These are phyloP conservation scores for Hoplostethus atlanticus DNA, from an alignment of 2,797 vertebrate species.

Conservation along the genomic window DNA sequence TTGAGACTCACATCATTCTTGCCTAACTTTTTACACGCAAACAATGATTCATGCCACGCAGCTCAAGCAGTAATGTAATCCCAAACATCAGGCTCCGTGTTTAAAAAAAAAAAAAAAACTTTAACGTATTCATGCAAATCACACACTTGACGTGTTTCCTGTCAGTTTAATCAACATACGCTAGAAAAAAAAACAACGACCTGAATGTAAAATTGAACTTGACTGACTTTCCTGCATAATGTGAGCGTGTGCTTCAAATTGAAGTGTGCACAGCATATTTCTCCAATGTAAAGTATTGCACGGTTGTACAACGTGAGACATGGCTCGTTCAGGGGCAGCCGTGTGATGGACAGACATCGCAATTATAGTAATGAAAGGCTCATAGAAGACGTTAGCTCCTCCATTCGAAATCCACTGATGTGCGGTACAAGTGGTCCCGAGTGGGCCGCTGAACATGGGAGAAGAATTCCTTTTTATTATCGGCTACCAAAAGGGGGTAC, in stretches of 20 bases:
- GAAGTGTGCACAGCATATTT: constrained; percentile 45
- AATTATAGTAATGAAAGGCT: constrained; percentile 81
- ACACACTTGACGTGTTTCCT: not conserved
- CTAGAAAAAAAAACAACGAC: not conserved
- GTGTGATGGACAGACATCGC: constrained; percentile 76
- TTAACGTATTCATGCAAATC: constrained; percentile 2
- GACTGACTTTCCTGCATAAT: constrained; percentile 28
- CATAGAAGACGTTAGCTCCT: constrained; percentile 59
- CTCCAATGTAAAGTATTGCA: constrained; percentile 42
- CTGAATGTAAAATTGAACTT: constrained; percentile 7
- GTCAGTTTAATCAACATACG: constrained; percentile 15
- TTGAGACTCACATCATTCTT: too few species aligned
- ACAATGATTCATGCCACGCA: too few species aligned
- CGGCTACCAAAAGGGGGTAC: constrained; percentile 50
- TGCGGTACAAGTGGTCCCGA: constrained; percentile 54
- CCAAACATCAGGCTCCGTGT: not conserved
- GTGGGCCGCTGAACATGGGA: constrained; percentile 53
- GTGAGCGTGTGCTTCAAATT: constrained; percentile 33
- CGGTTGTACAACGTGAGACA: constrained; percentile 54
- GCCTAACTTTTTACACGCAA: too few species aligned
- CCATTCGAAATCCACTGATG: constrained; percentile 43
- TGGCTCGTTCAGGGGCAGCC: constrained; percentile 53
- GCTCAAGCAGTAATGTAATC: not conserved
- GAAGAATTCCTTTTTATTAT: constrained; percentile 73
- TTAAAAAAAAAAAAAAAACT: not conserved